Conservation (phyloP, 2,888 invertebrate genomes). For the Pristionchus mayeri region DNA sequence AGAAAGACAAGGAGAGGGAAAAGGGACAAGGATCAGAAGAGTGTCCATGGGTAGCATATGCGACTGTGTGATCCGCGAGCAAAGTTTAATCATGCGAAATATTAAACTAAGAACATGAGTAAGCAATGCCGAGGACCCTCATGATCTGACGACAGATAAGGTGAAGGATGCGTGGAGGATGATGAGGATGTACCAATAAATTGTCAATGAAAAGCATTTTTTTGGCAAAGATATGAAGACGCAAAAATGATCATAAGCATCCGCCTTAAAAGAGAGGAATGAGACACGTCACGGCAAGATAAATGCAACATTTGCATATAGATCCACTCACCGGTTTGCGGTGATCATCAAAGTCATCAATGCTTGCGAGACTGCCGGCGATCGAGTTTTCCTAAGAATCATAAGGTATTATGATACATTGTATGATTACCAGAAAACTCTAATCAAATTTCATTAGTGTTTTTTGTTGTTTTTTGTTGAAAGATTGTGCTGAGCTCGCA, state of each 20-base stretch:
- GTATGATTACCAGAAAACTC: background rate
- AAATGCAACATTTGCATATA: background rate
- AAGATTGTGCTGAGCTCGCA: too few relatives aligned
- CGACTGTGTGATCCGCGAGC: background rate
- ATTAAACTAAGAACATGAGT: background rate
- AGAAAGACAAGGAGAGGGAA: background rate
- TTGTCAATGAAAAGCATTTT: background rate
- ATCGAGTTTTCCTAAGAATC: slow-evolving; percentile 67
- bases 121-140: too few relatives aligned
- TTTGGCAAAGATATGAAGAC: background rate
- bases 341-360: slow-evolving; percentile 68
- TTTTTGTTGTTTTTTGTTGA: background rate
- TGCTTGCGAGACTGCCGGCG: slow-evolving; percentile 69
- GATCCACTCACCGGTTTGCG: slow-evolving; percentile 2
- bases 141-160: too few relatives aligned
- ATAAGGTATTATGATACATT: background rate
- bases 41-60: background rate
- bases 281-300: too few relatives aligned
- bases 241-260: too few relatives aligned
- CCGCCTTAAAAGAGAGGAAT: too few relatives aligned
- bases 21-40: background rate
- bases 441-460: background rate
- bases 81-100: background rate
- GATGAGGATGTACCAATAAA: background rate
- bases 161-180: too few relatives aligned